These are phyloP conservation scores for Papilio polyxenes DNA, from an alignment of 1,140 invertebrate species.

Conservation along the genomic window DNA sequence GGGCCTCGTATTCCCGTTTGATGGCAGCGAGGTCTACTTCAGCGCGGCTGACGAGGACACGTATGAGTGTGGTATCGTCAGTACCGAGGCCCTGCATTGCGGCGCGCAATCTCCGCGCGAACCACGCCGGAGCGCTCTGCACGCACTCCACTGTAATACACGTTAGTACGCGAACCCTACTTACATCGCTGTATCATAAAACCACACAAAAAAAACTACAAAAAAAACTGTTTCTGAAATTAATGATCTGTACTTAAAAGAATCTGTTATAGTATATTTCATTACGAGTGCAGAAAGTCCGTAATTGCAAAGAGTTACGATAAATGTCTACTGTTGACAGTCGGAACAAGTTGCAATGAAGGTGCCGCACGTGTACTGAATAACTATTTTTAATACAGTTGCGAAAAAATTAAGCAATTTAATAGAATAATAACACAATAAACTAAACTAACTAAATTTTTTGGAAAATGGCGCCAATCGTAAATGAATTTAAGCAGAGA, in stretches of 20 bases:
- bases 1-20: conserved; percentile 85
- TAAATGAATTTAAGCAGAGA: too few species aligned
- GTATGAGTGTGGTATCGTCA: conserved; percentile 86
- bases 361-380: too few species aligned
- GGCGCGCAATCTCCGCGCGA: conserved; percentile 86
- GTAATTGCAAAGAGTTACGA: too few species aligned
- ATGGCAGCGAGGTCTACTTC: conserved; percentile 88
- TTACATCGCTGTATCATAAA: background rate
- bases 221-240: background rate
- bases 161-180: conserved; percentile 30
- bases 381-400: too few species aligned
- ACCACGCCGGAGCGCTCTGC: conserved; percentile 85
- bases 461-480: too few species aligned
- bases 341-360: too few species aligned
- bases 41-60: conserved; percentile 86
- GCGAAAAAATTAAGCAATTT: too few species aligned
- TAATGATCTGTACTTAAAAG: background rate
- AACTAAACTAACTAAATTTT: too few species aligned
- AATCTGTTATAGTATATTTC: too few species aligned
- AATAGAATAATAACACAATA: too few species aligned
- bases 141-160: conserved; percentile 85
- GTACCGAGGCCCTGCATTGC: conserved; percentile 88
- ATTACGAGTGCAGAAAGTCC: too few species aligned
- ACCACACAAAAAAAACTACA: background rate
- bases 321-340: too few species aligned